Evolutionary conservation across 2,888 invertebrate genomes (phyloP).

Genomic region (Erebia aethiops): DNA sequence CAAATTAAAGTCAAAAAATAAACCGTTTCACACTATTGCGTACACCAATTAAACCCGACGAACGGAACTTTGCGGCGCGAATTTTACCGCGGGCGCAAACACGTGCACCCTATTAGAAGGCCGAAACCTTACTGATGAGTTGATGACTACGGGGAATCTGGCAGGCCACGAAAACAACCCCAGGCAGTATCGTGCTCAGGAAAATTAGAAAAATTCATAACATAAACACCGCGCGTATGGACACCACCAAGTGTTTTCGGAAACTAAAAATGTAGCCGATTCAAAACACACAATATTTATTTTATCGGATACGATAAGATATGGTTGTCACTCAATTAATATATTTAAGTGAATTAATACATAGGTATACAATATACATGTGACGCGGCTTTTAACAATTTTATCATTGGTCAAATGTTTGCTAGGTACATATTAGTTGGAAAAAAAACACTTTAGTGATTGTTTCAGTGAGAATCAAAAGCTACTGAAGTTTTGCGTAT

Average conservation of each 20-base stretch:
- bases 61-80: slow-evolving; percentile 12
- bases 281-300: slow-evolving; percentile 26
- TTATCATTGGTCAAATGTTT: slow-evolving; percentile 53
- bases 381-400: slow-evolving; percentile 59
- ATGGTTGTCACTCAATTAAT: slow-evolving; percentile 61
- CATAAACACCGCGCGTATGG: neutral
- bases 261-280: slow-evolving; percentile 33
- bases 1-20: neutral
- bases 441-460: slow-evolving; percentile 31
- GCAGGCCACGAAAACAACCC: slow-evolving; percentile 1
- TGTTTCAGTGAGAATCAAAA: too few relatives aligned
- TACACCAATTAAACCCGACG: slow-evolving; percentile 5
- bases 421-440: slow-evolving; percentile 41
- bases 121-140: slow-evolving; percentile 2
- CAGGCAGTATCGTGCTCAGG: neutral
- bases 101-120: slow-evolving; percentile 8
- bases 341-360: slow-evolving; percentile 66
- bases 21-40: neutral
- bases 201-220: slow-evolving; percentile 6
- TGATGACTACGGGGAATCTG: slow-evolving; percentile 1
- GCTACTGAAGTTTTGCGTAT: too few relatives aligned
- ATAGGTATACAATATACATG: slow-evolving; percentile 46
- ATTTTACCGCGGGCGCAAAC: neutral
- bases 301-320: slow-evolving; percentile 55
- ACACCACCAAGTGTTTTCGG: slow-evolving; percentile 4